These are phyloP conservation scores for Myioborus melanocephalus DNA, from an alignment of 2,797 vertebrate genomes.

Conservation along the genomic window DNA sequence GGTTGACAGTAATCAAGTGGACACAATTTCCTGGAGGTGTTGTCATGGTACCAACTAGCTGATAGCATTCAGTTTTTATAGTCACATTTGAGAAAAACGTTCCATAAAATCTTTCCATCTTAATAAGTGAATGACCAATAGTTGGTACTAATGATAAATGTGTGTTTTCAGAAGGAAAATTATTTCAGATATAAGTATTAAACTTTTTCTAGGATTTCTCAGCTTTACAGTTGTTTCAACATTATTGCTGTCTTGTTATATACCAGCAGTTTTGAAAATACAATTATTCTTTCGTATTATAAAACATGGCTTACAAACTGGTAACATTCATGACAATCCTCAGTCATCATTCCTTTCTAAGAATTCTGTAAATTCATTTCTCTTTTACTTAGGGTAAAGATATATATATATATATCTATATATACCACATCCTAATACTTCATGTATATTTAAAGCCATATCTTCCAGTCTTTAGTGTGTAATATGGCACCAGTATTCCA, in stretches of 20 bases:
- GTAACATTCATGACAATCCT: constrained; percentile 54
- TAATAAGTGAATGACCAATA: background rate
- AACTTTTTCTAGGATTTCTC: constrained; percentile 49
- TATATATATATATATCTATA: background rate
- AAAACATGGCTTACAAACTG: constrained; percentile 35
- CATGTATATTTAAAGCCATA: constrained; percentile 75
- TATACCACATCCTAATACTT: constrained; percentile 23
- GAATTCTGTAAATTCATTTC: constrained; percentile 55
- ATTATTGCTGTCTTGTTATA: constrained; percentile 51
- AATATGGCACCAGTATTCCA: constrained; percentile 45
- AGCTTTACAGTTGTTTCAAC: constrained; percentile 36
- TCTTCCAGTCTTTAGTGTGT: constrained; percentile 53
- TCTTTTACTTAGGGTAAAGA: constrained; percentile 38
- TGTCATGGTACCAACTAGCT: background rate
- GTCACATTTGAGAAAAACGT: constrained; percentile 36
- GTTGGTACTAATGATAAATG: constrained; percentile 43
- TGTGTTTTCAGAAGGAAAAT: constrained; percentile 34
- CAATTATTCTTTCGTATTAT: constrained; percentile 19
- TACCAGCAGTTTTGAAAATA: constrained; percentile 62
- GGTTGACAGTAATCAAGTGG: constrained; percentile 34
- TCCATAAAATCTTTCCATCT: constrained; percentile 9
- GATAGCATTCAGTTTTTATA: background rate
- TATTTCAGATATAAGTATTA: background rate
- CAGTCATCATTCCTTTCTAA: constrained; percentile 42
- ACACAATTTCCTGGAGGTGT: constrained; percentile 29